Evolutionary conservation across 2,113 vertebrate genomes (phyloP).

Genomic region (Callipepla squamata): DNA sequence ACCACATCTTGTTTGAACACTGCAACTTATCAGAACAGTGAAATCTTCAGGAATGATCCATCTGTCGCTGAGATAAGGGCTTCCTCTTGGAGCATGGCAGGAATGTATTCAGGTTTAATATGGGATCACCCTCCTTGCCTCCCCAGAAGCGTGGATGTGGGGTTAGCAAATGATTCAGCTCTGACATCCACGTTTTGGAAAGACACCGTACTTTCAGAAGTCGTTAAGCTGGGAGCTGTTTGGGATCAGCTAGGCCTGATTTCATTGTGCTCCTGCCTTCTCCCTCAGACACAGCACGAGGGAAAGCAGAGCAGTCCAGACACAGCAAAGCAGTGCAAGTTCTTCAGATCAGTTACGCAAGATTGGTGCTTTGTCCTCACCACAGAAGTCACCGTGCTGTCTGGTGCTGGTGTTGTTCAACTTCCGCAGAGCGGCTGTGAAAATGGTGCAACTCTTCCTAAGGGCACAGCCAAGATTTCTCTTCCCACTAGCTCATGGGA

Average conservation of each 20-base stretch:
- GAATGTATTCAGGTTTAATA: neutral
- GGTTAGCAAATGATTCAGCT: neutral
- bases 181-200: neutral
- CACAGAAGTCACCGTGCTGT: neutral
- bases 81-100: neutral
- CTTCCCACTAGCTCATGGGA: neutral
- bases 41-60: slow-evolving; percentile 33
- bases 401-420: neutral
- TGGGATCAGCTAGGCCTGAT: neutral
- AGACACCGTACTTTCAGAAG: neutral
- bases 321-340: neutral
- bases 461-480: neutral
- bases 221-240: neutral
- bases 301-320: neutral
- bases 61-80: neutral
- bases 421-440: neutral
- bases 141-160: neutral
- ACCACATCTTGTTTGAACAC: neutral
- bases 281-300: neutral
- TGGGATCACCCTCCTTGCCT: neutral
- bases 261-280: neutral
- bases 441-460: neutral
- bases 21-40: neutral
- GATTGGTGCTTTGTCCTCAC: neutral
- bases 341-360: neutral